These are phyloP conservation scores for Pyrochroa serraticornis DNA, from an alignment of 2,888 invertebrate genomes.

Conservation along the genomic window DNA sequence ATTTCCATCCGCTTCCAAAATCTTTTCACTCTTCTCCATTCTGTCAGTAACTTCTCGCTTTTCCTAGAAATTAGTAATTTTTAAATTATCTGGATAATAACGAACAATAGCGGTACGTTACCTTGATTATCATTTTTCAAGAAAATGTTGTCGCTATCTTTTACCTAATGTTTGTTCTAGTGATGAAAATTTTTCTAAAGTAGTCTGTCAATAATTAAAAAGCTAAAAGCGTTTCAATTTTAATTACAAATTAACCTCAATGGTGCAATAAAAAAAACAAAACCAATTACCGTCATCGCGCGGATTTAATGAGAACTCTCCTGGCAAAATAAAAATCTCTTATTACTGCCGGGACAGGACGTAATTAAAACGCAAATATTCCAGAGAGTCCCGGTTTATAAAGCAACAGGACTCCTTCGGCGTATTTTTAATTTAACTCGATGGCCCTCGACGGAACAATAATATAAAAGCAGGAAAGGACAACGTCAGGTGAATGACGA, in stretches of 20 bases:
- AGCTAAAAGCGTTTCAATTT: neutral
- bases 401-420: neutral
- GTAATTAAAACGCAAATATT: slow-evolving; percentile 2
- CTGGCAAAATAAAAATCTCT: neutral
- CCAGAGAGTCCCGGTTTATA: neutral
- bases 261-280: neutral
- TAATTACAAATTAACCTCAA: neutral
- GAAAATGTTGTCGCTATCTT: too few species aligned
- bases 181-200: too few species aligned
- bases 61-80: too few species aligned
- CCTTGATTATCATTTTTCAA: too few species aligned
- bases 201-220: neutral
- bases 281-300: too few species aligned
- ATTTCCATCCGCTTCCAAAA: too few species aligned
- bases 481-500: neutral
- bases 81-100: too few species aligned
- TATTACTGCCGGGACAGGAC: neutral
- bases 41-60: too few species aligned
- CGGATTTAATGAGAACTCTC: neutral
- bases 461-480: neutral
- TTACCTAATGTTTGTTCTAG: too few species aligned
- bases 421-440: neutral
- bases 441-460: neutral
- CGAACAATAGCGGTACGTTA: too few species aligned
- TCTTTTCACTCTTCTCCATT: too few species aligned